These are phyloP conservation scores for Crax fasciolata DNA, from an alignment of 2,797 vertebrate species.

Conservation along the genomic window DNA sequence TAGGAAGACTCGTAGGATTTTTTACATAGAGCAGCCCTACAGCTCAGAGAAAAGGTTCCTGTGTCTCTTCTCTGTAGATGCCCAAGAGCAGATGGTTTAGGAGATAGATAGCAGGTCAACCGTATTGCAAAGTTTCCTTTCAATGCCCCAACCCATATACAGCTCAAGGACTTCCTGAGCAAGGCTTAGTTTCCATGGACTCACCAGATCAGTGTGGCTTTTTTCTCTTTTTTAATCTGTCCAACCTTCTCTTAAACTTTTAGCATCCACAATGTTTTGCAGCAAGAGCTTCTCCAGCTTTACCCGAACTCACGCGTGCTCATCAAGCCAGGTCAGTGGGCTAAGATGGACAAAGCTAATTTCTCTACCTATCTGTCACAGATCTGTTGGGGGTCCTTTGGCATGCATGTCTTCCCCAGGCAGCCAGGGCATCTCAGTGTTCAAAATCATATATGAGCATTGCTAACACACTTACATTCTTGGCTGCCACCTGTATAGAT, in stretches of 20 bases:
- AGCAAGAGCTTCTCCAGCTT: background rate
- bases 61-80: background rate
- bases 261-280: background rate
- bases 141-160: background rate
- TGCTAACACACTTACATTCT: background rate
- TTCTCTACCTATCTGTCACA: background rate
- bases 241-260: background rate
- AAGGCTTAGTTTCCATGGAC: background rate
- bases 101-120: background rate
- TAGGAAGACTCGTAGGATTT: background rate
- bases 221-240: background rate
- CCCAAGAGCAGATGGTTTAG: background rate
- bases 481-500: too few species aligned
- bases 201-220: accelerated
- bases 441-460: accelerated
- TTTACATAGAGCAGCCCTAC: background rate
- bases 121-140: background rate
- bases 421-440: background rate
- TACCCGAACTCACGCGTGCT: background rate
- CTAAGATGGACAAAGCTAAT: background rate
- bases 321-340: background rate
- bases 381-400: accelerated
- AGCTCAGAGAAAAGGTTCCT: background rate
- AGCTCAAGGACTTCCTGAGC: background rate
- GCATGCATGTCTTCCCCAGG: accelerated